These are phyloP conservation scores for Passer montanus DNA, from an alignment of 2,113 vertebrate species.

Conservation along the genomic window DNA sequence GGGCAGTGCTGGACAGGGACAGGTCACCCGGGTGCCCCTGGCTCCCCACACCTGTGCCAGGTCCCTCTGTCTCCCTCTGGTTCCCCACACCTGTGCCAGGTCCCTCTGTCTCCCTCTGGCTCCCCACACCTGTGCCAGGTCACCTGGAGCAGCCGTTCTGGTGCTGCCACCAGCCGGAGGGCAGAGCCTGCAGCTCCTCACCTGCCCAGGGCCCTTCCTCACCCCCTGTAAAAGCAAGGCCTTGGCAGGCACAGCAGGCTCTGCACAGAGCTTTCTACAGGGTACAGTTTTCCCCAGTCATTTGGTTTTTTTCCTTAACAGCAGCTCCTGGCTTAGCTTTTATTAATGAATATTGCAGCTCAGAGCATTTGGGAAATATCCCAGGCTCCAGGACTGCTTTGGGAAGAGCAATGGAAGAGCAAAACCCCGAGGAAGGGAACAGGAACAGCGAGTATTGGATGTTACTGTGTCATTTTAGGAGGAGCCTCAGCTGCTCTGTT, in stretches of 20 bases:
- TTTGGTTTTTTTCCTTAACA: neutral
- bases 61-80: neutral
- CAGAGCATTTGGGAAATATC: neutral
- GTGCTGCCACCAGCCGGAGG: conserved; percentile 43
- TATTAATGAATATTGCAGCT: neutral
- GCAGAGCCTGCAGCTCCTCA: neutral
- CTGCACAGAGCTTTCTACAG: neutral
- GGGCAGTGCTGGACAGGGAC: neutral
- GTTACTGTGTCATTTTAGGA: rapidly evolving
- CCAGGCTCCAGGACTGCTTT: neutral
- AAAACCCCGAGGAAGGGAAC: neutral
- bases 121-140: neutral
- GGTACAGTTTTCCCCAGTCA: rapidly evolving
- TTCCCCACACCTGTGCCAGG: neutral
- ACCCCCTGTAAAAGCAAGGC: neutral
- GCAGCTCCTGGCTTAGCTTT: neutral
- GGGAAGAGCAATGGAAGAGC: neutral
- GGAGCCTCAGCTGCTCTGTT: neutral
- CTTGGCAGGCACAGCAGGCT: neutral
- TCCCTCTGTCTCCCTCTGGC: neutral
- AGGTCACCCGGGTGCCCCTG: too few relatives aligned
- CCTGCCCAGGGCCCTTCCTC: too few relatives aligned
- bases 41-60: neutral
- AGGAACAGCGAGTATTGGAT: neutral
- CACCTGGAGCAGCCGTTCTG: neutral